Conservation (phyloP, 2,797 vertebrate genomes). For the Sebastiscus tertius region DNA sequence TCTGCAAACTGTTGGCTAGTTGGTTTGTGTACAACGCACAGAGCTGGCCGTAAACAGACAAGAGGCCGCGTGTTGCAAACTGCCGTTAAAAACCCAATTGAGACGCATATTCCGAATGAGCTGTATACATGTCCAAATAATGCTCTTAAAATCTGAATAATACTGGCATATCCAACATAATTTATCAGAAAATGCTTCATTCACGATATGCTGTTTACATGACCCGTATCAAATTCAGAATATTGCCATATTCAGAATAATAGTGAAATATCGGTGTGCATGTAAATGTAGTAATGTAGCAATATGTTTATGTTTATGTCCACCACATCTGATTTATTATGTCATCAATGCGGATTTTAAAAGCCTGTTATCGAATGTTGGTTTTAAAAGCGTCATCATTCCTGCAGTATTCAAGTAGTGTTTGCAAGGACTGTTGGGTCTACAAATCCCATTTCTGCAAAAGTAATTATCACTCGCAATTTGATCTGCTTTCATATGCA, state of each 20-base stretch:
- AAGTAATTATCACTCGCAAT: neutral
- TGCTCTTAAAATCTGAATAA: neutral
- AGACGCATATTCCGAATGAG: neutral
- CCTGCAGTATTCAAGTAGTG: neutral
- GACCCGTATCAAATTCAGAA: too few species aligned
- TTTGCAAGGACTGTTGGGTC: neutral
- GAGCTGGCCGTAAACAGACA: neutral
- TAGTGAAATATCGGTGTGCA: too few species aligned
- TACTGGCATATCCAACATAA: neutral
- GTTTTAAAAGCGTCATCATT: neutral
- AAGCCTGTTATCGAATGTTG: neutral
- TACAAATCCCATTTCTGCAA: neutral
- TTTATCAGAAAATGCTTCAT: too few species aligned
- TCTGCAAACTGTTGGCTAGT: neutral
- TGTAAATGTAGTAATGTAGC: neutral
- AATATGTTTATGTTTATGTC: neutral
- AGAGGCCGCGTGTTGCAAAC: neutral
- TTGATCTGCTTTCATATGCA: slow-evolving; percentile 7
- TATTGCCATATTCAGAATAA: too few species aligned
- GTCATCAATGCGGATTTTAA: neutral
- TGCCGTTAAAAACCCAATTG: neutral
- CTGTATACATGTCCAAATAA: neutral
- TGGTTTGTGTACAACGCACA: neutral
- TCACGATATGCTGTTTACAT: too few species aligned
- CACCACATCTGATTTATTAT: neutral